A percentile compares a stretch with the other conserved stretches of the same genome.
phyloP scores from a whole-genome alignment of 1,140 invertebrate species.

The Globodera rostochiensis region DNA sequence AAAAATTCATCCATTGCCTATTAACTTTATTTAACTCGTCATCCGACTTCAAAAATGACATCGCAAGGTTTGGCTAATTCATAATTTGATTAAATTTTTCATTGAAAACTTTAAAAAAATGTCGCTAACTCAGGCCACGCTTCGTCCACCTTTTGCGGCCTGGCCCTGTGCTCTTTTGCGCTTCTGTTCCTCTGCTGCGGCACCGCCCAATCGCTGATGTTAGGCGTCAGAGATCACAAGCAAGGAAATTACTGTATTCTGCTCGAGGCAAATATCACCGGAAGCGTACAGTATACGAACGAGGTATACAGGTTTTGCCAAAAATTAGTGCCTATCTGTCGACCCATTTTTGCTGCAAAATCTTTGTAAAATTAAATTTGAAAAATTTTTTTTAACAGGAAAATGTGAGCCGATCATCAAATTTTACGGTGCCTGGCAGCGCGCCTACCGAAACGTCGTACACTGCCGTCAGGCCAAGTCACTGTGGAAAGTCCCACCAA shows the following conservation, averaged over 20 bases:
- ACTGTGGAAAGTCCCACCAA: slow-evolving; percentile 17
- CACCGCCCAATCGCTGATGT: neutral
- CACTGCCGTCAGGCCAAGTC: neutral
- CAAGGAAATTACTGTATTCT: slow-evolving; percentile 38
- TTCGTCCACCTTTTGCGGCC: neutral
- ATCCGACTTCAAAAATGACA: neutral
- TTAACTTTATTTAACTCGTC: no score
- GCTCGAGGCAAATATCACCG: slow-evolving; percentile 40
- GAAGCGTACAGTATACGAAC: slow-evolving; percentile 29
- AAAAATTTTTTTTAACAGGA: slow-evolving; percentile 25
- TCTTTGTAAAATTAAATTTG: no score
- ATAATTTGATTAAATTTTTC: neutral
- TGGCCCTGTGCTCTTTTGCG: neutral
- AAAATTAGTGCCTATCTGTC: neutral
- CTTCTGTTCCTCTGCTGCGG: neutral
- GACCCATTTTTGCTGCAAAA: no score
- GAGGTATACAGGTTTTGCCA: slow-evolving; percentile 15
- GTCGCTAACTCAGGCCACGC: neutral
- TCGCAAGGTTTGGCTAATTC: neutral
- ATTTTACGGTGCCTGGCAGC: slow-evolving; percentile 31
- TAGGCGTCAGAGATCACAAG: slow-evolving; percentile 11
- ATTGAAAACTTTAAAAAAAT: neutral
- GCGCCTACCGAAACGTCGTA: neutral
- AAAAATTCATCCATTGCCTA: no score
- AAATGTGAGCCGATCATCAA: slow-evolving; percentile 25